These are phyloP conservation scores for Drosophila navojoa DNA, from an alignment of 1,140 invertebrate species.

Conservation along the genomic window DNA sequence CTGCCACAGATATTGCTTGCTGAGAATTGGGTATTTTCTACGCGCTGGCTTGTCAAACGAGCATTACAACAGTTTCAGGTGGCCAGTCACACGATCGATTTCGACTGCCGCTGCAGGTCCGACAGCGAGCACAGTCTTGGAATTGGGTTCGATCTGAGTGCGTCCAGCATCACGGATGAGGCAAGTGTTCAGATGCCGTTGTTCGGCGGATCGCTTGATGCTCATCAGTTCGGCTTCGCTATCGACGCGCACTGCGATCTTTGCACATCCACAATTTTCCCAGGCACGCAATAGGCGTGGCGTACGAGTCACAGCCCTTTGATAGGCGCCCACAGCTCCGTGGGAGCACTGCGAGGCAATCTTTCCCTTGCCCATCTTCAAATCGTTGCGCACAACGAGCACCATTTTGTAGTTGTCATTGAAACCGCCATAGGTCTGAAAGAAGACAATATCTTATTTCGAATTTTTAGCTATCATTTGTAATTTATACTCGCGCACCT, in stretches of 20 bases:
- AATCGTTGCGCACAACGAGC: conserved; percentile 93
- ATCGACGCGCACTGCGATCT: conserved; percentile 91
- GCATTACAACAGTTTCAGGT: conserved; percentile 91
- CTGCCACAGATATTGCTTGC: conserved; percentile 61
- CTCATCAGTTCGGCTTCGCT: conserved; percentile 88
- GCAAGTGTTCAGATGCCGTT: conserved; percentile 88
- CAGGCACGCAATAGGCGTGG: conserved; percentile 89
- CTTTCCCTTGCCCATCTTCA: conserved; percentile 98
- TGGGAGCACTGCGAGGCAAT: conserved; percentile 96
- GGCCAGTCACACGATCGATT: conserved; percentile 93
- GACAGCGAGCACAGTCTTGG: conserved; percentile 94
- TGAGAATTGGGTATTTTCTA: conserved; percentile 42
- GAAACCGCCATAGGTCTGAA: conserved; percentile 65
- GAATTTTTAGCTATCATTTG: neutral
- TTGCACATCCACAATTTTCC: conserved; percentile 91
- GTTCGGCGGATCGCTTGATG: conserved; percentile 88
- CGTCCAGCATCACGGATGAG: conserved; percentile 94
- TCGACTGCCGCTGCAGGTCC: conserved; percentile 92
- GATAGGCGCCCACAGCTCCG: conserved; percentile 92
- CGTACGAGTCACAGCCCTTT: conserved; percentile 87
- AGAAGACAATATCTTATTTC: neutral
- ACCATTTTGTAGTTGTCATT: conserved; percentile 90
- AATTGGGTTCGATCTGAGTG: conserved; percentile 94
- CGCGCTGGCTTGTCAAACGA: neutral
- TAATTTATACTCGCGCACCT: conserved; percentile 32